Evolutionary conservation across 2,797 vertebrate genomes (phyloP), one percentile per base, ranked within the genome.

Genomic region (Halcyon smyrnensis): DNA sequence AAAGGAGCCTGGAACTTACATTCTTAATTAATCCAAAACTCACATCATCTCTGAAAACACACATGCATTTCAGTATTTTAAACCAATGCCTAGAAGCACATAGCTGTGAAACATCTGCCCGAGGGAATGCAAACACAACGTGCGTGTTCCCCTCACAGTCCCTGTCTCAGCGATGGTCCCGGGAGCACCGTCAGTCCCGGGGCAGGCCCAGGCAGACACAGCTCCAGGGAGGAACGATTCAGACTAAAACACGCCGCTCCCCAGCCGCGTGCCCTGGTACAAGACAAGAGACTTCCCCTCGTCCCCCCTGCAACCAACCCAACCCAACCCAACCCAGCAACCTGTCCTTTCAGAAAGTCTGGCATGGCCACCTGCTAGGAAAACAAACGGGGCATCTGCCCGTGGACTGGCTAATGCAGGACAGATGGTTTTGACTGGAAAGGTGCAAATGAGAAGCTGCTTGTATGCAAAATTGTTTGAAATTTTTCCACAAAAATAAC

Each of bases 11-110:
- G 70, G 53, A 76, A 92, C 89, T 90, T 94, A 67, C 60, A 78
- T 75, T 85, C 89, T 93, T 97, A 93, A 97, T 96, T 95, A 96
- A 92, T 79, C 90, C 79, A 89, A 94, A 97, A 92, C 48, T 91
- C 89, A 28, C n/a, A 78, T 86, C 25, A 70, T 50, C 82, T 94
- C 87, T 95, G 91, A 93, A 83, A 95, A 94, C 65, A 84, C 88
- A 48, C 3, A 9, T 1, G 37, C 71, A 74, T 68, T 79, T 87
- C 43, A 46, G 75, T 78, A 30, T 20, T 54, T 65, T 30, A 67
- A 67, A 51, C 45, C 45, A 45, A 64, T 23, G 53, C 79, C 84
- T n/a, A 7, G 63, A 48, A 90, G 69, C 50, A 63, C 6, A 23
- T 2, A 39, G 14, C 8, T 73, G 69, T 69, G 46, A 56, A 80